Evolutionary conservation across 2,888 invertebrate genomes (phyloP).

Genomic region (Nemurella pictetii): DNA sequence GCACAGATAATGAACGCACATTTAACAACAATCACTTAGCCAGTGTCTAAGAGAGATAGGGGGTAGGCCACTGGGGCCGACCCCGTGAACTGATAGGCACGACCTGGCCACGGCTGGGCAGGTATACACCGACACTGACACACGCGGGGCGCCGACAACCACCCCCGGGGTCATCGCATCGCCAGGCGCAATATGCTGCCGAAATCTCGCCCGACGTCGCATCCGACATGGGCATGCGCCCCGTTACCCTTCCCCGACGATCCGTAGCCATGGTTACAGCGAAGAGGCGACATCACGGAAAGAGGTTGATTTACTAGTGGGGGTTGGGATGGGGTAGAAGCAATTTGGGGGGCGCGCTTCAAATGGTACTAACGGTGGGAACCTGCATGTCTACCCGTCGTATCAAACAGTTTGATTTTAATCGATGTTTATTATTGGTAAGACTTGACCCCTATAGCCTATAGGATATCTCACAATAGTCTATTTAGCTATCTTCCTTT

Average conservation of each 20-base stretch:
- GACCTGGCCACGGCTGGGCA: background rate
- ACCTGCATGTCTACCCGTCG: background rate
- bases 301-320: background rate
- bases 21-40: background rate
- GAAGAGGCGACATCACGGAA: background rate
- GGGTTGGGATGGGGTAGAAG: no score
- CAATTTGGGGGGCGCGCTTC: background rate
- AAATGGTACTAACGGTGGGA: background rate
- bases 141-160: background rate
- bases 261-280: background rate
- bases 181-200: background rate
- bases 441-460: no score
- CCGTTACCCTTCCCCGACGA: background rate
- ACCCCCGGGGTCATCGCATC: background rate
- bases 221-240: background rate
- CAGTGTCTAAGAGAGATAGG: background rate
- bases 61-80: background rate
- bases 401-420: no score
- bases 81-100: background rate
- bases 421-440: no score
- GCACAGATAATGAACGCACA: background rate
- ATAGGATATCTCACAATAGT: no score
- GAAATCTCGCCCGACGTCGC: background rate
- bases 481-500: no score
- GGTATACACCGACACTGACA: background rate